Conservation (phyloP, 2,888 invertebrate species). For the Leptinotarsa peninsularis region DNA sequence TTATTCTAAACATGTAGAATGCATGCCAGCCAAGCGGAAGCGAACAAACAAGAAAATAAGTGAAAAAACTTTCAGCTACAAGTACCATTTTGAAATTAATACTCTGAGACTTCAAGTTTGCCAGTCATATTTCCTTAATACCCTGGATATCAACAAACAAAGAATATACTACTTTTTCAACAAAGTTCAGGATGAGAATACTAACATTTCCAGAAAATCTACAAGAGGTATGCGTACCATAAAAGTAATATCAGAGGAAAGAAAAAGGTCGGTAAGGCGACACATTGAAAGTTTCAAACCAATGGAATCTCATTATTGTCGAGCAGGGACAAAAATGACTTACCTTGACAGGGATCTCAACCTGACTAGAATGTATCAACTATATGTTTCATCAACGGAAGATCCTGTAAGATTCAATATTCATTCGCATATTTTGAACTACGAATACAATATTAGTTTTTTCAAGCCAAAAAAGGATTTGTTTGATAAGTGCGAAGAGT, state of each 20-base stretch:
- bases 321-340: slow-evolving; percentile 1
- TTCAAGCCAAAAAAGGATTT: slow-evolving; percentile 31
- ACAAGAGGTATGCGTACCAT: neutral
- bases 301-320: slow-evolving; percentile 37
- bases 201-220: neutral
- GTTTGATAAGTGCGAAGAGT: slow-evolving; percentile 35
- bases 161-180: neutral
- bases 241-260: neutral
- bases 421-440: slow-evolving; percentile 24
- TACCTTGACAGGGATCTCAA: slow-evolving; percentile 12
- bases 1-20: neutral
- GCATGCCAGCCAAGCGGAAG: neutral
- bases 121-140: neutral
- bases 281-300: slow-evolving; percentile 36
- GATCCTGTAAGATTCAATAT: neutral
- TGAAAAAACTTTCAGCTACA: neutral
- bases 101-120: neutral
- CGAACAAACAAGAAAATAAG: neutral
- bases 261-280: slow-evolving; percentile 7
- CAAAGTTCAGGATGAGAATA: neutral
- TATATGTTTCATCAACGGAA: slow-evolving; percentile 13
- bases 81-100: neutral
- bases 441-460: slow-evolving; percentile 26
- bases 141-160: neutral
- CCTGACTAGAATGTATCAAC: slow-evolving; percentile 25